Conservation (phyloP, 2,888 invertebrate species). For the Parnassius apollo region DNA sequence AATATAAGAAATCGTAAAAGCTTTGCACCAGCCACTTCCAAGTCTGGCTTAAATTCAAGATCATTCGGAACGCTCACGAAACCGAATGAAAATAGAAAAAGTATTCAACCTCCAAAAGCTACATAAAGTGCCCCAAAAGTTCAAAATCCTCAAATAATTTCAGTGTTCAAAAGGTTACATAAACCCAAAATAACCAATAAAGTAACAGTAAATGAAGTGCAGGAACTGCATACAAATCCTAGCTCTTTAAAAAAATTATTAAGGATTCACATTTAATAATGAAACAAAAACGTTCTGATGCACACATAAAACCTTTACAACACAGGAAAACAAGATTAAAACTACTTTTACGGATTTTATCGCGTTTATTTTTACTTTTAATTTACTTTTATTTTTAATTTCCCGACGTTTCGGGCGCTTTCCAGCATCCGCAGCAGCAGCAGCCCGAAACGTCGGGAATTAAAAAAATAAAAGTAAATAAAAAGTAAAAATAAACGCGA, state of each 20-base stretch:
- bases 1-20: too few species aligned
- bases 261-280: slow-evolving; percentile 46
- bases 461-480: too few species aligned
- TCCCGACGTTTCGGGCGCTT: too few species aligned
- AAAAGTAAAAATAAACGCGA: too few species aligned
- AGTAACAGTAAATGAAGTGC: slow-evolving; percentile 37
- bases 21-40: slow-evolving; percentile 7
- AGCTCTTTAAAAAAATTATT: slow-evolving; percentile 52
- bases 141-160: slow-evolving; percentile 36
- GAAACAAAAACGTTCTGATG: slow-evolving; percentile 52
- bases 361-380: too few species aligned
- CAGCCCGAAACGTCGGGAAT: too few species aligned
- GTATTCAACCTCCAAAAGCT: slow-evolving; percentile 37
- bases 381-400: too few species aligned
- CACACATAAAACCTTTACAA: slow-evolving; percentile 38
- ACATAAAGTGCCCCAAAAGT: slow-evolving; percentile 27
- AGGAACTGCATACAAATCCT: slow-evolving; percentile 51
- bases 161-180: slow-evolving; percentile 67
- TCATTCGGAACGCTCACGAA: slow-evolving; percentile 22
- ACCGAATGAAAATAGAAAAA: slow-evolving; percentile 37
- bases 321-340: too few species aligned
- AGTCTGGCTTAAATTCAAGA: slow-evolving; percentile 3
- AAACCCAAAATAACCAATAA: slow-evolving; percentile 53
- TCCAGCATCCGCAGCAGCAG: too few species aligned
- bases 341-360: too few species aligned